Base-by-base conservation (phyloP, 2,888 invertebrate genomes). In the Drosophila sordidula region DNA sequence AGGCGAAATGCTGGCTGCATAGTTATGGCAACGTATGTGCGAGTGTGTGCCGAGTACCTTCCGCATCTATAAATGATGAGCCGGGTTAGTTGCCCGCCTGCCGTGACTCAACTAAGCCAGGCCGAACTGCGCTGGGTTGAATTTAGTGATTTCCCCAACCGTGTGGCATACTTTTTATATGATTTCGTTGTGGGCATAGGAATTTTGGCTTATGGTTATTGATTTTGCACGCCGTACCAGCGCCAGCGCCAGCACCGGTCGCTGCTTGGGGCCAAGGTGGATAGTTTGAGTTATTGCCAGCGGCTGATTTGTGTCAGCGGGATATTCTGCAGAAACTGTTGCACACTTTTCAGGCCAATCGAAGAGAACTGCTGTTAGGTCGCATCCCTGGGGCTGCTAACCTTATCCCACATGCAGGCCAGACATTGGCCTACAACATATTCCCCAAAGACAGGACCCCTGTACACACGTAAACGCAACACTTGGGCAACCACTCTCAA, bases 91-190 rank as follows among this genome's bases (percentile, higher is more conserved):
- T 39, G 32, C 29, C 32, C 22, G 41, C 45, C 54, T 47, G 49
- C 55, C 70, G 46, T 58, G 32, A n/a, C 59, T 38, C 25, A 39
- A n/a, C 51, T 58, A 14, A n/a, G 18, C 50, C n/a, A 14, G n/a
- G 32, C 45, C 12, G 14, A 3, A 4, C 16, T 38, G 51, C 8
- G 12, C 44, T 49, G 56, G 36, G 25, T 47, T 67, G 73, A 84
- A 79, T 85, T 86, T 77, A 82, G 78, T 82, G 86, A 87, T 86
- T 86, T 86, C 87, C 83, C 83, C 79, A 81, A 87, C 83, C 83
- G 81, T 80, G 68, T 85, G 86, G 88, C 85, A 80, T 71, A 86
- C 75, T 87, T 83, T 86, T 86, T 70, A 41, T 73, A 75, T 76
- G 78, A 76, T 78, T 71, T 68, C 84, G 63, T 67, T 77, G 76